Percentiles rank a stretch among this genome's conserved stretches.
Conservation (phyloP, 2,797 vertebrate species). For the Echiichthys vipera region DNA sequence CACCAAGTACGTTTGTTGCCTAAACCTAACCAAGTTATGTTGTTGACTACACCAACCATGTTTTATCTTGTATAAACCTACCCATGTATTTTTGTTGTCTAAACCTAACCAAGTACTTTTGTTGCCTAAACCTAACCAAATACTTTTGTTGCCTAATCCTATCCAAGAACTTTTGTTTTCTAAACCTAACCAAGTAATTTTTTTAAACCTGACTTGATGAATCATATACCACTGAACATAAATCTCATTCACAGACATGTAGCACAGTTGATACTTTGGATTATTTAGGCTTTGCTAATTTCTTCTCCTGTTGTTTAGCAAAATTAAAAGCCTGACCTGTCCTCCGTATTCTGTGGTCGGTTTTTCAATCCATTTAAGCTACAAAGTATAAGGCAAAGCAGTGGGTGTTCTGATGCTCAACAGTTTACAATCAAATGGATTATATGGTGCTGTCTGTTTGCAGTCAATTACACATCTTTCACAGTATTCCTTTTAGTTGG, state of each 20-base stretch:
- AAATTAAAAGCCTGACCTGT: not conserved
- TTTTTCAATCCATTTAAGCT: slow-evolving; percentile 5
- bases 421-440: not conserved
- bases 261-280: not conserved
- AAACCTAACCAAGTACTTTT: no score
- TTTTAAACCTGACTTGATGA: not conserved
- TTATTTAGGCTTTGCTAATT: slow-evolving; percentile 4
- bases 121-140: no score
- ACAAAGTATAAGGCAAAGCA: not conserved
- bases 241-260: not conserved
- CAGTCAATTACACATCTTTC: slow-evolving; percentile 31
- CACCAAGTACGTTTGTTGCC: no score
- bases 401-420: not conserved
- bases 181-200: no score
- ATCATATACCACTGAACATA: no score
- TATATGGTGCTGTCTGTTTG: slow-evolving; percentile 6
- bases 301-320: not conserved
- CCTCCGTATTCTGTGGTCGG: not conserved
- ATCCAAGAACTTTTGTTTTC: no score
- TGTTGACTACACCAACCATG: no score
- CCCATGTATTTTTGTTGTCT: no score
- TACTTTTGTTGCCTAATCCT: no score
- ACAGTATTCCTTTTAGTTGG: slow-evolving; percentile 47
- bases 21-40: no score
- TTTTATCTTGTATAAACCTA: no score